Evolutionary conservation across 2,888 invertebrate genomes (phyloP).

Genomic region (Merodon equestris): DNA sequence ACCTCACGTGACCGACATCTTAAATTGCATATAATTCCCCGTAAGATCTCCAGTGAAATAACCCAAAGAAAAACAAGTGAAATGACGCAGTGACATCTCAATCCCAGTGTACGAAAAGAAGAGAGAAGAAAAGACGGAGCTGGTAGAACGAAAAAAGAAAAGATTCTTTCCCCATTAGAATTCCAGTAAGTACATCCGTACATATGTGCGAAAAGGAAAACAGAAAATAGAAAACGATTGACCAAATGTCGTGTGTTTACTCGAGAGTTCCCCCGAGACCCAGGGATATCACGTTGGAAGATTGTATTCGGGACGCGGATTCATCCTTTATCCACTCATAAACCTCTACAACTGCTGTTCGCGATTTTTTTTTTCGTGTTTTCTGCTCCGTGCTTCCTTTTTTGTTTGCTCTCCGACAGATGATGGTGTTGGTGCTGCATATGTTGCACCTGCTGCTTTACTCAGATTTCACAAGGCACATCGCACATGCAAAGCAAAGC

Average conservation of each 20-base stretch:
- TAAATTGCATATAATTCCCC: too few species aligned
- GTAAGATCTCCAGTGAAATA: not conserved
- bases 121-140: not conserved
- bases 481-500: conserved; percentile 23
- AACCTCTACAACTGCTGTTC: not conserved
- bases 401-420: conserved; percentile 55
- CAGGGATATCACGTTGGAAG: conserved; percentile 11
- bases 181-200: conserved; percentile 32
- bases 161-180: conserved; percentile 10
- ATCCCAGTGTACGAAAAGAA: conserved; percentile 9
- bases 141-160: not conserved
- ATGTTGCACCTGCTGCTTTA: conserved; percentile 64
- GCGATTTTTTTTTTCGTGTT: not conserved
- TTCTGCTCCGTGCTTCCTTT: conserved; percentile 1
- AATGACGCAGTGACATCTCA: conserved; percentile 54
- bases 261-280: conserved; percentile 28
- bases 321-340: not conserved
- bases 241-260: conserved; percentile 55
- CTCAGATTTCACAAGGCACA: conserved; percentile 61
- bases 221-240: conserved; percentile 11
- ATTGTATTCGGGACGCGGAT: too few species aligned
- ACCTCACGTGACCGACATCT: too few species aligned
- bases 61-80: conserved; percentile 22
- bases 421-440: conserved; percentile 38
- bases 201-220: not conserved